phyloP scores from a whole-genome alignment of 2,797 vertebrate genomes.

The Thalassophryne amazonica region DNA sequence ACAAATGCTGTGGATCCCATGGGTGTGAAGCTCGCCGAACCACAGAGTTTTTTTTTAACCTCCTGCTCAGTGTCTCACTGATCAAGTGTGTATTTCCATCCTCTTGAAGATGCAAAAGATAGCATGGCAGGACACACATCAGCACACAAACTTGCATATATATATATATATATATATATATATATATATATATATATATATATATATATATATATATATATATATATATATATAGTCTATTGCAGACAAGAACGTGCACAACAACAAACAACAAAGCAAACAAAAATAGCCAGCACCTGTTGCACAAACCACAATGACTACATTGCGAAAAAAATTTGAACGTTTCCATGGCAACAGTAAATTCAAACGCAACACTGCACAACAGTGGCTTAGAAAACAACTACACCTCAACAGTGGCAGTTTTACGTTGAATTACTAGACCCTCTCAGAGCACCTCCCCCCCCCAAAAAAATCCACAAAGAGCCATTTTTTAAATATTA shows the following conservation, averaged over 20 bases:
- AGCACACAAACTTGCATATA: constrained; percentile 33
- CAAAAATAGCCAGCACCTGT: constrained; percentile 80
- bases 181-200: constrained; percentile 2
- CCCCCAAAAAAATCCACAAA: no score
- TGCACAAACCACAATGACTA: constrained; percentile 78
- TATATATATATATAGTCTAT: constrained; percentile 12
- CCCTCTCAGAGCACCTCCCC: no score
- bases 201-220: constrained; percentile 6
- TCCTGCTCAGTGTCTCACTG: constrained; percentile 59
- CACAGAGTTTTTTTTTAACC: constrained; percentile 63
- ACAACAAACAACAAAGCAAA: constrained; percentile 55
- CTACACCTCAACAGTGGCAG: constrained; percentile 46
- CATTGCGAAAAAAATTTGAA: constrained; percentile 78
- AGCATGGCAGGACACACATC: constrained; percentile 59
- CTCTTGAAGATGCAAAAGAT: constrained; percentile 68
- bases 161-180: constrained; percentile 22
- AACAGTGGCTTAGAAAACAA: constrained; percentile 62
- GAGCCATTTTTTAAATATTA: no score
- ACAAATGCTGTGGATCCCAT: constrained; percentile 75
- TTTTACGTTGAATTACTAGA: no score
- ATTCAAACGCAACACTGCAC: constrained; percentile 69
- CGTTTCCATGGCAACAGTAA: constrained; percentile 71
- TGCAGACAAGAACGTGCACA: constrained; percentile 43
- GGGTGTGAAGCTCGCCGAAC: constrained; percentile 63
- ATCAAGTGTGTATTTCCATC: constrained; percentile 70